A percentile compares a stretch with the other conserved stretches of the same genome.
Evolutionary conservation across 2,797 vertebrate genomes (phyloP).

Genomic region (Buphagus erythrorhynchus): DNA sequence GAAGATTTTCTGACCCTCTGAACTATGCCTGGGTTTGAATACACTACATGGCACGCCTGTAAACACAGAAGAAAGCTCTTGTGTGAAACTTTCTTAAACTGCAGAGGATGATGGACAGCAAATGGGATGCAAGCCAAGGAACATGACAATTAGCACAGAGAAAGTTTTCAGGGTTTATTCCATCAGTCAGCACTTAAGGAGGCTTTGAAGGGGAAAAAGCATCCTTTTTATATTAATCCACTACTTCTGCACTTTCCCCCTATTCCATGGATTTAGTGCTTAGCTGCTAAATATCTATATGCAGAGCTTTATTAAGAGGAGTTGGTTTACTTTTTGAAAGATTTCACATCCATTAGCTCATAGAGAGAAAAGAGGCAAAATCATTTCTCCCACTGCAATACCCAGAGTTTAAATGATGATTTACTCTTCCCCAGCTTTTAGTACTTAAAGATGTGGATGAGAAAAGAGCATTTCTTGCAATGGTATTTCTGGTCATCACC

Average conservation of each 20-base stretch:
- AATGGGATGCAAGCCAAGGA: conserved; percentile 56
- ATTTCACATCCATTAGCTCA: conserved; percentile 51
- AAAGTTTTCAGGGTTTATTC: conserved; percentile 71
- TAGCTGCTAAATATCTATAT: conserved; percentile 60
- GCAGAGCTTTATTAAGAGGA: conserved; percentile 57
- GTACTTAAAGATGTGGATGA: background rate
- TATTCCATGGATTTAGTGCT: conserved; percentile 62
- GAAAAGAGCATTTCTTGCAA: background rate
- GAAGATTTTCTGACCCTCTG: conserved; percentile 58
- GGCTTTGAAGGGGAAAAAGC: conserved; percentile 62
- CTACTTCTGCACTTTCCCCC: conserved; percentile 51
- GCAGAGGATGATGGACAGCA: conserved; percentile 31
- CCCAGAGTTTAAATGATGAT: background rate
- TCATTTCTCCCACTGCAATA: background rate
- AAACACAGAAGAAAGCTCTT: conserved; percentile 63
- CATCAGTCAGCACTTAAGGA: conserved; percentile 70
- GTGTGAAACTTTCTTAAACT: conserved; percentile 63
- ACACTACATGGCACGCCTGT: conserved; percentile 13
- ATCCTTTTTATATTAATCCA: conserved; percentile 69
- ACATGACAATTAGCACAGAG: conserved; percentile 60
- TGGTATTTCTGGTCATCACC: background rate
- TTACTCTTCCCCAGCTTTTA: conserved; percentile 18
- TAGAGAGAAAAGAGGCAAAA: conserved; percentile 19
- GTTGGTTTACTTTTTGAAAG: conserved; percentile 56
- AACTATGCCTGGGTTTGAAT: conserved; percentile 42